Base-by-base conservation (phyloP, 2,113 vertebrate species). In the Stigmatopora argus region DNA sequence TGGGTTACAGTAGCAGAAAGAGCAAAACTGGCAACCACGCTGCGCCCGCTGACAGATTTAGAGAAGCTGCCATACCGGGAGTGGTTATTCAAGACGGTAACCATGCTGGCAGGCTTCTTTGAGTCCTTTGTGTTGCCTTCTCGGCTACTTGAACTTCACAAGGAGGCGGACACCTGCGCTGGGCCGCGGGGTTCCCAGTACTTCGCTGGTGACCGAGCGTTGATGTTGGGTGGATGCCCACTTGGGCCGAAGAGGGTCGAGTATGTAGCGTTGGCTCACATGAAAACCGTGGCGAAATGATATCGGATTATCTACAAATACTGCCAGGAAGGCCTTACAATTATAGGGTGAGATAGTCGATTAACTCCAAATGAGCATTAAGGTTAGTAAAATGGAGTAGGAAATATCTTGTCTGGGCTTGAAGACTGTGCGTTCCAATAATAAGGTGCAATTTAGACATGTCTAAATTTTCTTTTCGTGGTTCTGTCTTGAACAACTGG, bases 161-260 rank as follows among this genome's bases (percentile, higher is more conserved):
- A 79, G 72, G 83, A 87, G 79, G 84, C 72, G 65, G 87, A 88
- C 90, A 91, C 90, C 90, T 90, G 90, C 87, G 89, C 55, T 72
- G 82, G 73, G 85, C 79, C 79, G 67, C 56, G 78, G 77, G 81
- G 86, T 86, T 85, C 82, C 72, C 80, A 86, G 81, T 77, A 79
- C 74, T 47, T 66, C 38, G 61, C 72, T 68, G 78, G 62, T 84
- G 77, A 72, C 74, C 66, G 84, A 77, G 75, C 81, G 85, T 53
- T 75, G 69, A 72, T 66, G 12, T 45, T 85, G 88, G 86, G 78
- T 41, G 64, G 48, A 7, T 23, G 83, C 85, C 85, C 65, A 78
- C 61, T 76, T 73, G 78, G 67, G 68, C 73, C 62, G 62, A 56
- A 53, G 48, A 64, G 61, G 44, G 44, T 47, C 46, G 64, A 59